phyloP scores from a whole-genome alignment of 2,797 vertebrate species.

The Sebastes cheni region DNA sequence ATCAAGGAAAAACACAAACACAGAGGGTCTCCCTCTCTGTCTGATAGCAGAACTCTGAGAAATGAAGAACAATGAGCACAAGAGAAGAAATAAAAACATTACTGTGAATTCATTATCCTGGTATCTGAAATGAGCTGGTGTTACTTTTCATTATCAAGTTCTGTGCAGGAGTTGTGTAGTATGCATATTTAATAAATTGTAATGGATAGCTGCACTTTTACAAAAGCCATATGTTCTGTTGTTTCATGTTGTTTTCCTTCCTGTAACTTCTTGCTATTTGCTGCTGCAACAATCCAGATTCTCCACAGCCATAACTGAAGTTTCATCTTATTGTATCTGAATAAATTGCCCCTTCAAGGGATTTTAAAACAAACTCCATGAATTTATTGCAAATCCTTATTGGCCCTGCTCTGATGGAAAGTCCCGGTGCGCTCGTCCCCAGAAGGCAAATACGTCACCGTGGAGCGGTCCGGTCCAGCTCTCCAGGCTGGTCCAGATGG shows the following conservation, averaged over 20 bases:
- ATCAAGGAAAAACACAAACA: neutral
- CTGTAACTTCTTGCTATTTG: neutral
- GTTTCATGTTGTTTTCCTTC: neutral
- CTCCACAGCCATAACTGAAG: neutral
- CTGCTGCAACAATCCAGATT: slow-evolving; percentile 10
- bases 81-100: neutral
- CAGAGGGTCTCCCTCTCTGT: neutral
- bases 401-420: slow-evolving; percentile 51
- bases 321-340: slow-evolving; percentile 22
- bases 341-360: slow-evolving; percentile 22
- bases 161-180: neutral
- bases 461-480: slow-evolving; percentile 22
- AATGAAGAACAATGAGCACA: neutral
- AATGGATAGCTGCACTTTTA: neutral
- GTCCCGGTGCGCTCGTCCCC: slow-evolving; percentile 41
- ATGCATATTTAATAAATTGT: neutral
- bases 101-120: neutral
- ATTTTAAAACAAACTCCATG: slow-evolving; percentile 53
- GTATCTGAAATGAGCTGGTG: neutral
- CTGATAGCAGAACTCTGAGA: neutral
- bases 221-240: neutral
- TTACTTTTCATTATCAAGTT: neutral
- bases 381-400: slow-evolving; percentile 43
- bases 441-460: slow-evolving; percentile 44
- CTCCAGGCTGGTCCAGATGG: slow-evolving; percentile 64